Evolutionary conservation across 2,888 invertebrate species (phyloP), one percentile per base, ranked within the genome.

Genomic region (Synanthedon vespiformis): DNA sequence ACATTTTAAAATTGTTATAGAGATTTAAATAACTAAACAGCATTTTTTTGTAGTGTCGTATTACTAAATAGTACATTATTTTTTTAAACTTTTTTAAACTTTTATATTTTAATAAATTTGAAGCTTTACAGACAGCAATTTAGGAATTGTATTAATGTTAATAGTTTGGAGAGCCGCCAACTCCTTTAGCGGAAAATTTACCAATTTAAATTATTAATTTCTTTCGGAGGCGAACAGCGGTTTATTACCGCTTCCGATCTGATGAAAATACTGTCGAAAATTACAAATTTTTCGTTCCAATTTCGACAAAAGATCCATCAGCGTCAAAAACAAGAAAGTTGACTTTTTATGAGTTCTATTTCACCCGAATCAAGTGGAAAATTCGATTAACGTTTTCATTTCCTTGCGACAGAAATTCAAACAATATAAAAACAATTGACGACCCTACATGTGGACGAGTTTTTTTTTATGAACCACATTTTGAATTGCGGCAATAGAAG

Each of bases 341-440:
- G 55, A 58, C 61, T 68, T 70, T 79, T 78, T 77, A 77, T 71
- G 77, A 76, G 66, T 72, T 72, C 71, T 65, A 72, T 73, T 77
- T 74, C 70, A 60, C 67, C 63, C 69, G 69, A 76, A 74, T 75
- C 67, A 65, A 63, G 68, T 61, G 63, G 61, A 59, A 70, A 77
- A 78, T 77, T 78, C 74, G 72, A 78, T 80, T 77, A 78, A 65
- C 68, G 64, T 65, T 70, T 64, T 66, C 67, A 63, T 72, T 69
- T 68, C 57, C 12, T 12, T 10, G 48, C 10, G 22, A 18, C 48
- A 44, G 22, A 10, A 34, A 3, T 44, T 44, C 2, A 12, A 6
- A 1, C 13, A 44, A 44, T 44, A 13, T 44, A 8, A 44, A 44
- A 44, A 13, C n/a, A 44, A 44, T 44, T 5, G 44, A 44, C 44